Percentiles rank a stretch among this genome's conserved stretches.
These are phyloP conservation scores for Saguinus midas DNA, from an alignment of 2,113 vertebrate species.

Conservation along the genomic window DNA sequence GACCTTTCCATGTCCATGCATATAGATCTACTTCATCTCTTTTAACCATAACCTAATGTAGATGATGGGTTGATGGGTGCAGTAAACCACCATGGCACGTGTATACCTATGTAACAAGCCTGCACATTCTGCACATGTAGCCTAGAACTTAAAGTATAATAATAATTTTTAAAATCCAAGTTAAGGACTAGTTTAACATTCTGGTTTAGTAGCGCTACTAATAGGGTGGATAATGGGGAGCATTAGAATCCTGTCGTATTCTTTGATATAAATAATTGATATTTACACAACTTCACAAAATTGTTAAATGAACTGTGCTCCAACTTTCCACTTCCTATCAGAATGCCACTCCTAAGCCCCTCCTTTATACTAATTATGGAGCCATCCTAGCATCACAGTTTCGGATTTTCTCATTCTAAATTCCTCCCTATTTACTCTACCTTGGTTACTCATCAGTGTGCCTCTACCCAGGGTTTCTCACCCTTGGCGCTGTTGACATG, in stretches of 20 bases:
- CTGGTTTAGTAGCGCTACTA: not conserved
- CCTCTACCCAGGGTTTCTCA: not conserved
- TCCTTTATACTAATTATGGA: not conserved
- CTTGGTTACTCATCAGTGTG: not conserved
- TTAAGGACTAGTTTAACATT: not conserved
- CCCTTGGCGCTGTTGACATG: not conserved
- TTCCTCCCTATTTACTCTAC: not conserved
- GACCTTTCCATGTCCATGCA: not conserved
- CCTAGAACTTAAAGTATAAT: too few species aligned
- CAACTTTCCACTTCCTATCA: not conserved
- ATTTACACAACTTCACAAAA: not conserved
- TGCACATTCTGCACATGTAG: too few species aligned
- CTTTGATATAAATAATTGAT: not conserved
- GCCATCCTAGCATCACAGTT: not conserved
- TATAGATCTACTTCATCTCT: slow-evolving; percentile 21
- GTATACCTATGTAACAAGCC: too few species aligned
- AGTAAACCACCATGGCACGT: too few species aligned
- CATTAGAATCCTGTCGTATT: not conserved
- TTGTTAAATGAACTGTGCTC: not conserved
- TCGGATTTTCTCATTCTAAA: not conserved
- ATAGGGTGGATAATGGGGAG: not conserved
- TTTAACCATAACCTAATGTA: not conserved
- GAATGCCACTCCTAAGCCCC: not conserved
- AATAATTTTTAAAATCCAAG: not conserved
- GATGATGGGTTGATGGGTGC: not conserved